Base-by-base conservation (phyloP, 2,888 invertebrate genomes). In the Apotomis turbidana region DNA sequence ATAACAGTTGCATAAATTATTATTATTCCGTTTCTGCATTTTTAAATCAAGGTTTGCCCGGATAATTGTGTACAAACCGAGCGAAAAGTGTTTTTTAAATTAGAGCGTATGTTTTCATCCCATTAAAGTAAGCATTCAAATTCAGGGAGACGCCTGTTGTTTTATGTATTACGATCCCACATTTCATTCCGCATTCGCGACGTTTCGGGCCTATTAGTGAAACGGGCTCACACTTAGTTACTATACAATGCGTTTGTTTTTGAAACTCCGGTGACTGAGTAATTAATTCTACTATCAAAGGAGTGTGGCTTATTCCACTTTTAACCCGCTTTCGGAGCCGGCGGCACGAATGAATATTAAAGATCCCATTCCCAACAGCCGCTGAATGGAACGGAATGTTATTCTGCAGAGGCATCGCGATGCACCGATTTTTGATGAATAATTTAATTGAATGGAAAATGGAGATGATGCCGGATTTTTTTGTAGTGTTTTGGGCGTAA, bases 251-350 rank as follows among this genome's bases (percentile, higher is more conserved):
- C 63, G 60, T 46, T 66, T 60, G 59, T 60, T 52, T 61, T 67
- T 27, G 55, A 61, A 59, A 54, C 64, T 51, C 38, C 15, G 52
- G 54, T 51, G 54, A 54, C 59, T 54, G 52, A 49, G 60, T 71
- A 61, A 71, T 71, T 71, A 67, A 67, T 71, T 71, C 61, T 54
- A 71, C 60, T 71, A 61, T 61, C 61, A 67, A 61, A 61, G 71
- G 66, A 46, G 10, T 38, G 62, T 66, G 27, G 66, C 51, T 64
- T 58, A 63, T 70, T 57, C 61, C 68, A 63, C 57, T 62, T 62
- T 62, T 36, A 27, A 46, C 57, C 44, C n/a, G 62, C 15, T 8
- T 38, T 13, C 44, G 64, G 41, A 38, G 44, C 27, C 55, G 12
- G 44, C 38, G 54, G 64, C 55, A 55, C 57, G 36, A 57, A 66